Percentiles rank a stretch among this genome's conserved stretches.
These are phyloP conservation scores for Ramphastos sulfuratus DNA, from an alignment of 2,113 vertebrate genomes.

Conservation along the genomic window DNA sequence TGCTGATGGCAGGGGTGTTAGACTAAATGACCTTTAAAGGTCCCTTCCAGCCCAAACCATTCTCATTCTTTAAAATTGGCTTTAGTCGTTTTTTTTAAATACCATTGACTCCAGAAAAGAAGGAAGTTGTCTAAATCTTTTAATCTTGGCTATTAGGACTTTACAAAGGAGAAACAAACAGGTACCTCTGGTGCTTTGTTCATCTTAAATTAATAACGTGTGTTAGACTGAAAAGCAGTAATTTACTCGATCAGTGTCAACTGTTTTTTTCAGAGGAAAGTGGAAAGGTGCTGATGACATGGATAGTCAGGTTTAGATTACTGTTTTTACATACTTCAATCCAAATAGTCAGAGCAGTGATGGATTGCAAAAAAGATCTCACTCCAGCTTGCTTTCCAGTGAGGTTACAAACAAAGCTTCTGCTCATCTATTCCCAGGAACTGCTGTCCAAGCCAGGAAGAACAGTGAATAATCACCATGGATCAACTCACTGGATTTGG, in stretches of 20 bases:
- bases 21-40: too few relatives aligned
- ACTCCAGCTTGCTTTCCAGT: not conserved
- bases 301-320: not conserved
- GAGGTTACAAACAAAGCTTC: not conserved
- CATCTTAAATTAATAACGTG: not conserved
- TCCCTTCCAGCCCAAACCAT: too few relatives aligned
- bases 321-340: not conserved
- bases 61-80: too few relatives aligned
- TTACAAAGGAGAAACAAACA: not conserved
- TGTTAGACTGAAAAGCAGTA: not conserved
- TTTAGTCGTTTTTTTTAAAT: not conserved
- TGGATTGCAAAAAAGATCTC: not conserved
- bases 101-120: slow-evolving; percentile 3
- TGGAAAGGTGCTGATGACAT: not conserved
- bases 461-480: not conserved
- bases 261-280: not conserved
- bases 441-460: not conserved
- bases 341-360: not conserved
- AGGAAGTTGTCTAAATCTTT: not conserved
- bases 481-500: not conserved
- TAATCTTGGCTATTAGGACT: not conserved
- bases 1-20: too few relatives aligned
- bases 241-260: not conserved
- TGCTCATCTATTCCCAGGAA: not conserved
- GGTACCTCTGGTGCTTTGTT: not conserved